Percentiles rank a stretch among this genome's conserved stretches.
Evolutionary conservation across 2,113 vertebrate genomes (phyloP).

Genomic region (Tamias sibiricus): DNA sequence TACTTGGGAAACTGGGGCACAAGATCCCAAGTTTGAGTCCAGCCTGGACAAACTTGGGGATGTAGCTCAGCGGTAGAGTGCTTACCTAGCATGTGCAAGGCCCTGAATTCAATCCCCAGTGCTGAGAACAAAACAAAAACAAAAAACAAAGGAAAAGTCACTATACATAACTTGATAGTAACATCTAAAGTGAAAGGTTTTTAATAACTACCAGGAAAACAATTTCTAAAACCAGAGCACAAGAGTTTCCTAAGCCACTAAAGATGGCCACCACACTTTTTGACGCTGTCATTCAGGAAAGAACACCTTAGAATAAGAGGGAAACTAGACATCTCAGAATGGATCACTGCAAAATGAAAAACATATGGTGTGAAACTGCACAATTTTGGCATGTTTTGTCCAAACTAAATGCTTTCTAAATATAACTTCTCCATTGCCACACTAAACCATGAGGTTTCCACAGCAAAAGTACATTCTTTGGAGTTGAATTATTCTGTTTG

Average conservation of each 20-base stretch:
- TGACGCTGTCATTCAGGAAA: slow-evolving; percentile 22
- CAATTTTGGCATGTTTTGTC: background rate
- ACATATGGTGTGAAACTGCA: background rate
- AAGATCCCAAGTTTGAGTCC: background rate
- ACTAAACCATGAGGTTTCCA: background rate
- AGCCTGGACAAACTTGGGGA: background rate
- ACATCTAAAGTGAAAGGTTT: background rate
- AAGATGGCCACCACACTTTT: background rate
- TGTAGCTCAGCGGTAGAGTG: background rate
- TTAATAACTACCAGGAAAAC: background rate
- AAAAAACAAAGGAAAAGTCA: background rate
- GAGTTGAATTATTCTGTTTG: slow-evolving; percentile 31
- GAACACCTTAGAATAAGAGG: background rate
- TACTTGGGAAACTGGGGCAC: background rate
- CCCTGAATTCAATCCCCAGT: background rate
- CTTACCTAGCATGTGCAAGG: background rate
- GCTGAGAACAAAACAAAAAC: background rate
- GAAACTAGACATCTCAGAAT: background rate
- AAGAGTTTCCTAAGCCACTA: background rate
- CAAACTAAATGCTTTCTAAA: slow-evolving; percentile 28
- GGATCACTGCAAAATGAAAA: slow-evolving; percentile 47
- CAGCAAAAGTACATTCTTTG: background rate
- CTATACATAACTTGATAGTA: background rate
- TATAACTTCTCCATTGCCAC: background rate
- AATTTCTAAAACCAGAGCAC: slow-evolving; percentile 26